These are phyloP conservation scores for Chymomyza costata DNA, from an alignment of 1,140 invertebrate species.

Conservation along the genomic window DNA sequence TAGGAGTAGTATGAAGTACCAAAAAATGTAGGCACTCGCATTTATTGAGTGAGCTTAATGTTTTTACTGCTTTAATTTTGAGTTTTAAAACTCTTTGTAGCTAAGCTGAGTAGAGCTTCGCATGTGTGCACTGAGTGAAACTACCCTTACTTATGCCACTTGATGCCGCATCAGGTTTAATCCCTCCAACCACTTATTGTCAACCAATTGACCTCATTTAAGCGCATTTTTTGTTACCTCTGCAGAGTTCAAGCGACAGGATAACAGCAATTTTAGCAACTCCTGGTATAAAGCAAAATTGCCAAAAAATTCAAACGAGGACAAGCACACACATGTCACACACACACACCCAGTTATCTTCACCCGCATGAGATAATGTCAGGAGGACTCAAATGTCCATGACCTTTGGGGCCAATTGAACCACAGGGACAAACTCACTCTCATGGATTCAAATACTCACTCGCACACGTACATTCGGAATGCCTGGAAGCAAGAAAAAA, in stretches of 20 bases:
- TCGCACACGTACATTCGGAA: conserved; percentile 1
- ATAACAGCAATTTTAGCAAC: conserved; percentile 34
- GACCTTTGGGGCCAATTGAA: conserved; percentile 20
- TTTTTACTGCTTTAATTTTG: no score
- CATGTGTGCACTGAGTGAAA: no score
- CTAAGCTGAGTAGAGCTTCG: no score
- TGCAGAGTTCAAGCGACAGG: conserved; percentile 40
- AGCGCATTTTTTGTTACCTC: conserved; percentile 50
- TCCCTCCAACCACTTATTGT: neutral
- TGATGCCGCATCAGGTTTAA: no score
- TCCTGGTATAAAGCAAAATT: conserved; percentile 8
- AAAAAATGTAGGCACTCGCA: no score
- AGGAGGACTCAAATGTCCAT: conserved; percentile 5
- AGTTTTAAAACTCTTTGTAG: no score
- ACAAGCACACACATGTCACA: neutral
- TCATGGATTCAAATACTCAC: neutral
- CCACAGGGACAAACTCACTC: conserved; percentile 1
- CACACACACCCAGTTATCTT: neutral
- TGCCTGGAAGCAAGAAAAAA: conserved; percentile 59
- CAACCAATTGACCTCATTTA: conserved; percentile 14
- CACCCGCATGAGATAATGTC: conserved; percentile 1
- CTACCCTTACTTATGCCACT: no score
- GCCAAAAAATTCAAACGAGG: conserved; percentile 28
- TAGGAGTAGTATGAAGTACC: no score
- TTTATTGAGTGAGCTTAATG: no score